Percentiles rank a stretch among this genome's conserved stretches.
These are phyloP conservation scores for Sarotherodon lohbergeri DNA, from an alignment of 2,113 vertebrate species.

Conservation along the genomic window DNA sequence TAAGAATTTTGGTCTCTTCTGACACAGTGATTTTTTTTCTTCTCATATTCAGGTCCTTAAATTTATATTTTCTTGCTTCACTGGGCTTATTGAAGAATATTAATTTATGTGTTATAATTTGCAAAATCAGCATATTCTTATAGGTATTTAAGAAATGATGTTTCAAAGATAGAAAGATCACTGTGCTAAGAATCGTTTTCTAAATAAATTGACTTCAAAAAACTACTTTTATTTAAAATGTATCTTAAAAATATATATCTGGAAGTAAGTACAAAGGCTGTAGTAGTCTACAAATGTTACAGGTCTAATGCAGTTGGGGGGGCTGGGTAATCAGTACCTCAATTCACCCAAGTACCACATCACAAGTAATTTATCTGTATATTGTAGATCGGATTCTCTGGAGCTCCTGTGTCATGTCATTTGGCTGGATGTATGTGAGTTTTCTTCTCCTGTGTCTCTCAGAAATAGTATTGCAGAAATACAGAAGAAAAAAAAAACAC, in stretches of 20 bases:
- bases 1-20: not conserved
- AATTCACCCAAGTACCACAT: slow-evolving; percentile 10
- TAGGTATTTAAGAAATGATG: not conserved
- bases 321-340: not conserved
- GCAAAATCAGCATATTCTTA: not conserved
- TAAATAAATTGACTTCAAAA: not conserved
- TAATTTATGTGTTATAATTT: not conserved
- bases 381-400: slow-evolving; percentile 8
- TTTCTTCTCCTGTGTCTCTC: not conserved
- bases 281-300: slow-evolving; percentile 5
- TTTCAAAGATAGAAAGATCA: not conserved
- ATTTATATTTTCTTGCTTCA: not conserved
- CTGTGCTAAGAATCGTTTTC: not conserved
- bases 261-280: slow-evolving; percentile 11
- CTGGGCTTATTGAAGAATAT: not conserved
- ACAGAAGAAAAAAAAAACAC: not conserved
- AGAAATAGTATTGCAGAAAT: not conserved
- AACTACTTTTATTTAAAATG: not conserved
- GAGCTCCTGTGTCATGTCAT: not conserved
- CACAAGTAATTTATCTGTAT: slow-evolving; percentile 13
- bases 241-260: not conserved
- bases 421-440: not conserved
- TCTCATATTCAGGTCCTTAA: not conserved
- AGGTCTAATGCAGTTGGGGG: slow-evolving; percentile 15
- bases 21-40: not conserved